Evolutionary conservation across 2,888 invertebrate genomes (phyloP).

Genomic region (Scaptomyza reducta): DNA sequence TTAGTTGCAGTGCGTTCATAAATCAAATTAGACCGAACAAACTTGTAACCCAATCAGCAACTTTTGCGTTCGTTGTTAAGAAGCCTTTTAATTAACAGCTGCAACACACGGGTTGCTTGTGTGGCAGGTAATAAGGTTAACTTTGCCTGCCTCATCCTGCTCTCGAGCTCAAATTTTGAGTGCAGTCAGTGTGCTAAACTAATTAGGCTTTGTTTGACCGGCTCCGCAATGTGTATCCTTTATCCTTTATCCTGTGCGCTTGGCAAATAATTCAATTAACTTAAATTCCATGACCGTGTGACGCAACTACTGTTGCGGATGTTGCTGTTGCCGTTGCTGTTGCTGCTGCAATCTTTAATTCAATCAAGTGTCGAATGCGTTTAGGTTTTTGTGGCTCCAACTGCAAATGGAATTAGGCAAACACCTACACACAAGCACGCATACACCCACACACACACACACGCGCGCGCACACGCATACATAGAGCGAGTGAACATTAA

Average conservation of each 20-base stretch:
- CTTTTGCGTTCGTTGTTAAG: slow-evolving; percentile 19
- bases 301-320: background rate
- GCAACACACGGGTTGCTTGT: background rate
- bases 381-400: slow-evolving; percentile 23
- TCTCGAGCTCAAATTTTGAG: too few species aligned
- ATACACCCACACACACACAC: slow-evolving; percentile 2
- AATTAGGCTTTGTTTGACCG: background rate
- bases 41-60: slow-evolving; percentile 39
- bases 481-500: background rate
- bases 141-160: too few species aligned
- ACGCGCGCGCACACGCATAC: slow-evolving; percentile 1
- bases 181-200: background rate
- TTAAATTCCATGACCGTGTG: slow-evolving; percentile 2
- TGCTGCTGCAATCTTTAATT: slow-evolving; percentile 42
- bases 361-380: slow-evolving; percentile 41
- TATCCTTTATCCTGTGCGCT: slow-evolving; percentile 3
- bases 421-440: slow-evolving; percentile 5
- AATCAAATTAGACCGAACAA: slow-evolving; percentile 21
- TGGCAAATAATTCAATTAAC: slow-evolving; percentile 32
- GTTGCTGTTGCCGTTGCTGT: slow-evolving; percentile 1
- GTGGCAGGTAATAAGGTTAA: too few species aligned
- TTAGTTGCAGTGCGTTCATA: slow-evolving; percentile 14
- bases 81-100: slow-evolving; percentile 25
- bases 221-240: background rate
- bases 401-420: slow-evolving; percentile 7